Evolutionary conservation across 1,140 invertebrate genomes (phyloP), one percentile per base, ranked within the genome.

Genomic region (Piezodorus guildinii): DNA sequence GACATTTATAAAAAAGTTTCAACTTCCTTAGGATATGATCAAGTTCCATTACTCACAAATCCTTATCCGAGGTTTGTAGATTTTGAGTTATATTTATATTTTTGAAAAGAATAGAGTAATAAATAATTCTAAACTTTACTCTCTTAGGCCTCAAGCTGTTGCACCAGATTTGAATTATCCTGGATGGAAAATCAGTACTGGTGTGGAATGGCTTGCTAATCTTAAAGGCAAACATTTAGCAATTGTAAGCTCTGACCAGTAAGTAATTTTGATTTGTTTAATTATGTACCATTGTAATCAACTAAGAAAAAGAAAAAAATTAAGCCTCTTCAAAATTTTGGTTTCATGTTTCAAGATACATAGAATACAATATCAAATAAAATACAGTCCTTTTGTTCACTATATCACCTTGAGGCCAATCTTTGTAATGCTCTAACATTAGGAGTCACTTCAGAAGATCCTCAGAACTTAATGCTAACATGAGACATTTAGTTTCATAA

Each of bases 211-310:
- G 74, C 81, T 82, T 68, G 72, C 78, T 15, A 79, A 80, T 66
- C 73, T 82, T 21, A 76, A 76, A 69, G 76, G 77, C 0, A 79
- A 80, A 63, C 80, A 77, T 67, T 71, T 77, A 21, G 75, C 73
- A 44, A 73, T 84, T 25, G 68, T 81, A 27, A 76, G 80, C 52
- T 82, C 81, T 25, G 83, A 85, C 68, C 76, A 82, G 84, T 85
- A 71, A 78, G 81, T 80, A 58, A 23, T 34, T 23, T 14, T 62
- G 21, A 56, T 62, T 66, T 65, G 59, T 56, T 34, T n/a, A n/a
- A n/a, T n/a, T n/a, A n/a, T n/a, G n/a, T n/a, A n/a, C n/a, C n/a
- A n/a, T n/a, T n/a, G n/a, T n/a, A n/a, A n/a, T n/a, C n/a, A n/a
- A n/a, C n/a, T n/a, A n/a, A n/a, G n/a, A n/a, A n/a, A n/a, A n/a